phyloP scores from a whole-genome alignment of 1,140 invertebrate genomes.

The Cecropterus lyciades region DNA sequence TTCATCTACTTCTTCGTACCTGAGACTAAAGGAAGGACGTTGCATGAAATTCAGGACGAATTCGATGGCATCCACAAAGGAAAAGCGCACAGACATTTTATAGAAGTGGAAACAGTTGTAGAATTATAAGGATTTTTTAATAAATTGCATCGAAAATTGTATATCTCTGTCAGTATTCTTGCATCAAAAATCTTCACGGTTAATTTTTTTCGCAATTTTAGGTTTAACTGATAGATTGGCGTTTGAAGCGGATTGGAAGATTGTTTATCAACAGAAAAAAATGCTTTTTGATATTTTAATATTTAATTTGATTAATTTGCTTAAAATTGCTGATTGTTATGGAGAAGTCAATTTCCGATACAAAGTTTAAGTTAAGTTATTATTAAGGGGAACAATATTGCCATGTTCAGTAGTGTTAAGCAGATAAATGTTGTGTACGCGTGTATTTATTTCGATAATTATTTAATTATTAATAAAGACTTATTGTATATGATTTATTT shows the following conservation, averaged over 20 bases:
- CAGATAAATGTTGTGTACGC: slow-evolving; percentile 9
- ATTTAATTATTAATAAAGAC: slow-evolving; percentile 9
- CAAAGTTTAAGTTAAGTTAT: neutral
- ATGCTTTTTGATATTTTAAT: too few species aligned
- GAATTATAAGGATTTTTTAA: slow-evolving; percentile 36
- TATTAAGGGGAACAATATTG: neutral
- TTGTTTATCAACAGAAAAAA: too few species aligned
- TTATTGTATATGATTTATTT: neutral
- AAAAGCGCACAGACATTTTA: slow-evolving; percentile 75
- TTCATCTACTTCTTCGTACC: slow-evolving; percentile 90
- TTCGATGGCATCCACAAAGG: slow-evolving; percentile 79
- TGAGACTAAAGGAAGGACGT: slow-evolving; percentile 91
- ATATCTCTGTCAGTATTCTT: too few species aligned
- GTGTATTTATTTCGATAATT: slow-evolving; percentile 20
- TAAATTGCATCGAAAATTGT: too few species aligned
- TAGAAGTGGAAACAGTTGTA: slow-evolving; percentile 75
- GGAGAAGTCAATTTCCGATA: neutral
- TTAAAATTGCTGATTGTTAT: too few species aligned
- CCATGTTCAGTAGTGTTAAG: slow-evolving; percentile 6
- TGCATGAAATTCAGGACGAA: slow-evolving; percentile 90
- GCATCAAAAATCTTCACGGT: too few species aligned
- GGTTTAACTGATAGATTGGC: too few species aligned
- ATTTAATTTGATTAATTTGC: too few species aligned
- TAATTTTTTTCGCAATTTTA: too few species aligned
- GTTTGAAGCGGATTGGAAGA: too few species aligned